phyloP scores from a whole-genome alignment of 2,797 vertebrate species.

The Cyprinella venusta region DNA sequence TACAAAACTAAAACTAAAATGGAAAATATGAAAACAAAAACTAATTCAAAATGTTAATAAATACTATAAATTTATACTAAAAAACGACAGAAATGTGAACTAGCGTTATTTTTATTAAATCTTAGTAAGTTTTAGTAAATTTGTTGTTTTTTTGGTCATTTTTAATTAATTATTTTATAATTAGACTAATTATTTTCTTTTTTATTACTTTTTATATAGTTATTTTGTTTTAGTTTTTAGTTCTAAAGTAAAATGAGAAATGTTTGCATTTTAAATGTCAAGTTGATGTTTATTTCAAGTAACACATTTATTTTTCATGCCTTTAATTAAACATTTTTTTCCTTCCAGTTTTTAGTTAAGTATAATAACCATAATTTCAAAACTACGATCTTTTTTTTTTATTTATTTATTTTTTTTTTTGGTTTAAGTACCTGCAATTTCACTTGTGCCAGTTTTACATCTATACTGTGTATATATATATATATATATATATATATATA shows the following conservation, averaged over 20 bases:
- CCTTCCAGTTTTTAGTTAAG: neutral
- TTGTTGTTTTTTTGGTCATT: neutral
- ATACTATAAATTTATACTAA: neutral
- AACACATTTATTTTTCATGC: too few relatives aligned
- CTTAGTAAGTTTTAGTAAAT: neutral
- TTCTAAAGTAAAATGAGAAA: neutral
- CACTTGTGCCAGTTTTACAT: neutral
- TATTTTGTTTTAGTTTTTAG: neutral
- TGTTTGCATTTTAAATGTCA: neutral
- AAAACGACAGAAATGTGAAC: neutral
- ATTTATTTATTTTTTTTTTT: too few relatives aligned
- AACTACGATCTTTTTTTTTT: too few relatives aligned
- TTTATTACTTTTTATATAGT: too few relatives aligned
- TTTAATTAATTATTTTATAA: neutral
- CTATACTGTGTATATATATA: too few relatives aligned
- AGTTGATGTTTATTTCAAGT: too few relatives aligned
- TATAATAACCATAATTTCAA: neutral
- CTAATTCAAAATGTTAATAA: neutral
- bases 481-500: too few relatives aligned
- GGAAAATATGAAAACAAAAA: neutral
- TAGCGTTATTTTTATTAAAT: neutral
- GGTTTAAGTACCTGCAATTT: neutral
- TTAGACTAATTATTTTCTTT: too few relatives aligned
- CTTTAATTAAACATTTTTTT: too few relatives aligned
- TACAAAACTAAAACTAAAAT: neutral